phyloP scores from a whole-genome alignment of 2,113 vertebrate species.

The Pachyramphus minor region DNA sequence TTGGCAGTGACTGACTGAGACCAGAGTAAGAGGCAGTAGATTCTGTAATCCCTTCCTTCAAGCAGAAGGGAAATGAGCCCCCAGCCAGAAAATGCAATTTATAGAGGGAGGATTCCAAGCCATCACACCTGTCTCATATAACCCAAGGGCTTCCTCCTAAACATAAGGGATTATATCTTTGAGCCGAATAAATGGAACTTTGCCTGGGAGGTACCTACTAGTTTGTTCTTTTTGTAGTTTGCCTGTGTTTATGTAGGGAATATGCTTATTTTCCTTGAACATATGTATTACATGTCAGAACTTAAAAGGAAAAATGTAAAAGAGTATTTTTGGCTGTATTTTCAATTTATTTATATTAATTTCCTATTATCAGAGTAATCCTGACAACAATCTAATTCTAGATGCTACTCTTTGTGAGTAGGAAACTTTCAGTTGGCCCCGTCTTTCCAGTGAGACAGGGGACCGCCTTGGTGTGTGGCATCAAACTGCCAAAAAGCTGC shows the following conservation, averaged over 20 bases:
- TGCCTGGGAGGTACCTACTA: background rate
- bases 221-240: background rate
- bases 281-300: background rate
- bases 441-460: background rate
- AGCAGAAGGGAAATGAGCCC: background rate
- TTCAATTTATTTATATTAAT: background rate
- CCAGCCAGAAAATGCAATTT: background rate
- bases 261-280: background rate
- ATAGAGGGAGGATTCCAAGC: constrained; percentile 28
- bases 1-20: background rate
- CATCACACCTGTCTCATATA: background rate
- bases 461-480: background rate
- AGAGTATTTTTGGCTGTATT: background rate
- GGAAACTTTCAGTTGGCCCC: background rate
- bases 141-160: constrained; percentile 24
- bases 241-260: background rate
- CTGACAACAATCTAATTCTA: background rate
- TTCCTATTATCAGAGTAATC: background rate
- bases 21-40: background rate
- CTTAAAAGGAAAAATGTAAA: background rate
- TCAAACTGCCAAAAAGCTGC: background rate
- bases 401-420: background rate
- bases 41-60: background rate
- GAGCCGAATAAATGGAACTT: background rate
- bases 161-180: background rate